phyloP scores from a whole-genome alignment of 2,113 vertebrate species.

The Athene noctua region DNA sequence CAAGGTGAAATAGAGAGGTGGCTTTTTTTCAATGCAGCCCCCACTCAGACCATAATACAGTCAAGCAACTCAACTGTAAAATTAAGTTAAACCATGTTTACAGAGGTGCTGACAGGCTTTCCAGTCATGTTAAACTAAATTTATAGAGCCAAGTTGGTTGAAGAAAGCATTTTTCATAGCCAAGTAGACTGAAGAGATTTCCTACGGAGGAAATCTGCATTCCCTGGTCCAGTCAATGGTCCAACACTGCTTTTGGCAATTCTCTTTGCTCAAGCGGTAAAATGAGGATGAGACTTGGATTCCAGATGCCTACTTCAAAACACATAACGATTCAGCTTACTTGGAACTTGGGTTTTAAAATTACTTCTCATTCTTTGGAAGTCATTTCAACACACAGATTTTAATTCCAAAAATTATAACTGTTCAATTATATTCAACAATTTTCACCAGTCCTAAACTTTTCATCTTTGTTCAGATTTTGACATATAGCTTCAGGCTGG shows the following conservation, averaged over 20 bases:
- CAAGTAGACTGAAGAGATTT: constrained; percentile 21
- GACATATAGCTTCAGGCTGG: neutral
- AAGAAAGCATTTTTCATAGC: constrained; percentile 13
- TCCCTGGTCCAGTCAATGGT: neutral
- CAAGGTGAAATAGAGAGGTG: constrained; percentile 18
- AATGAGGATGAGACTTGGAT: neutral
- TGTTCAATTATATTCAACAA: neutral
- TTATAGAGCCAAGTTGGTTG: constrained; percentile 22
- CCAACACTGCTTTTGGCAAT: constrained; percentile 15
- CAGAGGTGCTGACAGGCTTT: constrained; percentile 37
- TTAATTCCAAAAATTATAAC: neutral
- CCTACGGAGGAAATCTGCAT: constrained; percentile 22
- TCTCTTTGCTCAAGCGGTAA: constrained; percentile 15
- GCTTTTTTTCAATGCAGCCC: constrained; percentile 1
- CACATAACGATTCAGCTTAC: neutral
- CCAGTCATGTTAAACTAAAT: constrained; percentile 32
- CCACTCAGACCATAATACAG: neutral
- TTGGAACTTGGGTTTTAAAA: neutral
- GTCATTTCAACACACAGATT: neutral
- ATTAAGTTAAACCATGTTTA: constrained; percentile 58
- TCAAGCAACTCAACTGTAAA: constrained; percentile 44
- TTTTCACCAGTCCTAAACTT: neutral
- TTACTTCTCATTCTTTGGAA: constrained; percentile 4
- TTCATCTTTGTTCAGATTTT: constrained; percentile 8
- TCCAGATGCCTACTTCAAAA: constrained; percentile 22